Conservation (phyloP, 64 coral and sea anemone genomes). For the Actinia tenebrosa region DNA sequence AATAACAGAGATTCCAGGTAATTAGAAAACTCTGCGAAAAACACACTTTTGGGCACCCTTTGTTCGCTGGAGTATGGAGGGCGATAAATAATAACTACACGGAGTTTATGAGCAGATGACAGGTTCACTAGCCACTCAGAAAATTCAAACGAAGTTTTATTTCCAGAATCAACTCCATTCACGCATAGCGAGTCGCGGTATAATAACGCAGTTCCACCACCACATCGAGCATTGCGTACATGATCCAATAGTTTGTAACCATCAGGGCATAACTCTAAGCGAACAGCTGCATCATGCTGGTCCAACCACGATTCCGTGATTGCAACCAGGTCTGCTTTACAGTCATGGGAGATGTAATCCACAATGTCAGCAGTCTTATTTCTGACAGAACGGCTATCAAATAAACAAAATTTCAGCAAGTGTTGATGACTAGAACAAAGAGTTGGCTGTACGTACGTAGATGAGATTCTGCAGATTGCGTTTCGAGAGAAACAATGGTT, state of each 20-base stretch:
- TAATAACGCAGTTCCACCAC: slow-evolving; percentile 25
- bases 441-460: too few relatives aligned
- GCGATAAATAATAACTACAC: slow-evolving; percentile 30
- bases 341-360: slow-evolving; percentile 10
- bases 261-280: slow-evolving; percentile 24
- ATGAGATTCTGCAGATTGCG: too few relatives aligned
- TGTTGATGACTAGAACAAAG: neutral
- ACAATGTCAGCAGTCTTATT: slow-evolving; percentile 25
- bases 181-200: slow-evolving; percentile 16
- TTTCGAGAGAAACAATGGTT: too few relatives aligned
- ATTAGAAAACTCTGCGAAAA: slow-evolving; percentile 16
- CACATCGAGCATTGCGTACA: neutral
- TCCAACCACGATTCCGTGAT: slow-evolving; percentile 19
- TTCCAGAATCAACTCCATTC: slow-evolving; percentile 21
- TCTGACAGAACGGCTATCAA: slow-evolving; percentile 1
- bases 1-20: slow-evolving; percentile 28
- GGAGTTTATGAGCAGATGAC: neutral
- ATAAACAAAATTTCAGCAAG: neutral
- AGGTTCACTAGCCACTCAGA: slow-evolving; percentile 13
- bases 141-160: slow-evolving; percentile 35
- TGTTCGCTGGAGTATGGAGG: neutral
- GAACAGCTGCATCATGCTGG: slow-evolving; percentile 10
- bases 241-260: slow-evolving; percentile 33
- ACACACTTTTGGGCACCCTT: neutral
- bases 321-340: slow-evolving; percentile 3